Evolutionary conservation across 2,113 vertebrate genomes (phyloP).

Genomic region (Tupaia chinensis): DNA sequence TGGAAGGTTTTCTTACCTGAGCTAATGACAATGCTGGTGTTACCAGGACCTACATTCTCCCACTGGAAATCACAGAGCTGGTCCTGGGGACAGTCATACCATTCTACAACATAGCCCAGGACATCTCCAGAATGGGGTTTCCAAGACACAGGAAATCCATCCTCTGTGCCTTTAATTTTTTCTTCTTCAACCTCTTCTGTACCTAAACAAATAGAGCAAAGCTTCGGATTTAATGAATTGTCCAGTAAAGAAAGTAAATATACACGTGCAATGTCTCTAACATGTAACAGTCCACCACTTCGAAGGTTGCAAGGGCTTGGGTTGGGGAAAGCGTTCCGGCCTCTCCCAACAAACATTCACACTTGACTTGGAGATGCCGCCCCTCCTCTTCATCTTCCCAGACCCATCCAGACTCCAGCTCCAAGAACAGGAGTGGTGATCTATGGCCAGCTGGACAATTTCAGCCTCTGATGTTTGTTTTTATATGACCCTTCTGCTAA

Average conservation of each 20-base stretch:
- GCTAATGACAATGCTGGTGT: conserved; percentile 80
- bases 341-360: background rate
- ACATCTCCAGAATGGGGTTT: background rate
- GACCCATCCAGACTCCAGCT: background rate
- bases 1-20: conserved; percentile 82
- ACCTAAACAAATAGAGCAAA: conserved; percentile 40
- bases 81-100: conserved; percentile 77
- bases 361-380: background rate
- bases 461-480: background rate
- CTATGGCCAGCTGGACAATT: background rate
- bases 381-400: background rate
- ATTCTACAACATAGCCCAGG: conserved; percentile 86
- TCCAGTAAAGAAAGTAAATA: background rate
- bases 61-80: conserved; percentile 84
- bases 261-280: background rate
- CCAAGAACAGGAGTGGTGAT: background rate
- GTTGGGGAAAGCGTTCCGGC: background rate
- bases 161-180: conserved; percentile 67
- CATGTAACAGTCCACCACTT: background rate
- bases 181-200: conserved; percentile 66
- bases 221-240: background rate
- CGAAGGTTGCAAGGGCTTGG: no score
- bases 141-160: conserved; percentile 86
- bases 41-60: conserved; percentile 79
- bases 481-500: background rate